Percentiles rank a stretch among this genome's conserved stretches.
These are phyloP conservation scores for Brachyistius frenatus DNA, from an alignment of 2,113 vertebrate genomes.

Conservation along the genomic window DNA sequence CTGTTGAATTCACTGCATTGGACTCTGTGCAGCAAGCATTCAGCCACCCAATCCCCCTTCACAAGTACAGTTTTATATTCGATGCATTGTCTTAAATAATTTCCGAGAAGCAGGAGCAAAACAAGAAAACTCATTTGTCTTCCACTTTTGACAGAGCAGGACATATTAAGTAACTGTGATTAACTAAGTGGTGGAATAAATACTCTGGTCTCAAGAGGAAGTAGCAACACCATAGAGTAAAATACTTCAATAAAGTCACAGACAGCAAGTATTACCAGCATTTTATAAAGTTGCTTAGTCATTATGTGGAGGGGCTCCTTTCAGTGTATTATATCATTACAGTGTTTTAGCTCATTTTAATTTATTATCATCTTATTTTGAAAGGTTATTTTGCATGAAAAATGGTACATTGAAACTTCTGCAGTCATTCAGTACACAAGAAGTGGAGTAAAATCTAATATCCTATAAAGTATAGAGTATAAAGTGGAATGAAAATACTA, in stretches of 20 bases:
- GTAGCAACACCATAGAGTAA: not conserved
- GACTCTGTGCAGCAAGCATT: not conserved
- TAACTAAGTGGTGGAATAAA: not conserved
- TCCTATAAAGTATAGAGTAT: no score
- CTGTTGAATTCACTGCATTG: not conserved
- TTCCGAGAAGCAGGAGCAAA: not conserved
- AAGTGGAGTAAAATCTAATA: not conserved
- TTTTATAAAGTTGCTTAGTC: not conserved
- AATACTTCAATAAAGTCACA: no score
- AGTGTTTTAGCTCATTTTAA: not conserved
- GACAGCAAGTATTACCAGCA: not conserved
- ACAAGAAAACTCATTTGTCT: not conserved
- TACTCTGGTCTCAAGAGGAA: not conserved
- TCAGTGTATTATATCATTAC: not conserved
- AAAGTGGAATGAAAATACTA: slow-evolving; percentile 1
- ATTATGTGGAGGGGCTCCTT: not conserved
- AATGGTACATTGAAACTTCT: no score
- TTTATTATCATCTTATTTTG: no score
- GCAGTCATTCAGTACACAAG: no score
- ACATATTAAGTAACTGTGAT: no score
- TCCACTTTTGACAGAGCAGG: no score
- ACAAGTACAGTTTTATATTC: not conserved
- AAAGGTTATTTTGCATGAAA: no score
- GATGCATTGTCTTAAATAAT: not conserved
- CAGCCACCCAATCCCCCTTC: not conserved